Evolutionary conservation across 2,888 invertebrate genomes (phyloP).

Genomic region (Smittia aterrima): DNA sequence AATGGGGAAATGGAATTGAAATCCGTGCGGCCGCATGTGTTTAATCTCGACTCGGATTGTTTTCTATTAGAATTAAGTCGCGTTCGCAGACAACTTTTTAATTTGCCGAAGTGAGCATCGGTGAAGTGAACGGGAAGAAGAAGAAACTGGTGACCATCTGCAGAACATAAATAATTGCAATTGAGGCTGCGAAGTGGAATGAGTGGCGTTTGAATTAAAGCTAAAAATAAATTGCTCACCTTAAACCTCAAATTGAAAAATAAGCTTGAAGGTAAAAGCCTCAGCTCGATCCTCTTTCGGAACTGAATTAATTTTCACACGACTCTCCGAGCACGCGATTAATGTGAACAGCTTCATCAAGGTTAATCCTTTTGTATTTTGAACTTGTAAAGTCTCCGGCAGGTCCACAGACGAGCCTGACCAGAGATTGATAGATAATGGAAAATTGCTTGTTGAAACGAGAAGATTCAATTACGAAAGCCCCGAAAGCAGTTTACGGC

Average conservation of each 20-base stretch:
- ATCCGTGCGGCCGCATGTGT: not conserved
- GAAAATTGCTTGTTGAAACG: no score
- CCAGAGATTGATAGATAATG: no score
- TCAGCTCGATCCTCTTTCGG: not conserved
- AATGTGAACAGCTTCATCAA: not conserved
- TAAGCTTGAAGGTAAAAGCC: not conserved
- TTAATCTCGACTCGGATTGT: not conserved
- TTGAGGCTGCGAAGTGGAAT: not conserved
- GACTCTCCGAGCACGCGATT: not conserved
- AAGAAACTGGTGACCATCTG: not conserved
- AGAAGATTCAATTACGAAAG: no score
- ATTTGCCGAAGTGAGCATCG: not conserved
- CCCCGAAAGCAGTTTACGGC: no score
- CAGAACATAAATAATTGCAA: not conserved
- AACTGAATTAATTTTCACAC: not conserved
- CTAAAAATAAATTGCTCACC: conserved; percentile 1
- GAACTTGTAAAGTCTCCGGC: no score
- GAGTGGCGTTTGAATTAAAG: not conserved
- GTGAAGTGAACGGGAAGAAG: not conserved
- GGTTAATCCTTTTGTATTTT: not conserved
- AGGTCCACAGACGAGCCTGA: no score
- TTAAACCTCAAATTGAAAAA: not conserved
- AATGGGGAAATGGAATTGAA: not conserved
- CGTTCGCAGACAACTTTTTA: not conserved
- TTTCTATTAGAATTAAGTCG: conserved; percentile 1